Conservation (phyloP, 2,888 invertebrate genomes). For the Drosophila testacea region DNA sequence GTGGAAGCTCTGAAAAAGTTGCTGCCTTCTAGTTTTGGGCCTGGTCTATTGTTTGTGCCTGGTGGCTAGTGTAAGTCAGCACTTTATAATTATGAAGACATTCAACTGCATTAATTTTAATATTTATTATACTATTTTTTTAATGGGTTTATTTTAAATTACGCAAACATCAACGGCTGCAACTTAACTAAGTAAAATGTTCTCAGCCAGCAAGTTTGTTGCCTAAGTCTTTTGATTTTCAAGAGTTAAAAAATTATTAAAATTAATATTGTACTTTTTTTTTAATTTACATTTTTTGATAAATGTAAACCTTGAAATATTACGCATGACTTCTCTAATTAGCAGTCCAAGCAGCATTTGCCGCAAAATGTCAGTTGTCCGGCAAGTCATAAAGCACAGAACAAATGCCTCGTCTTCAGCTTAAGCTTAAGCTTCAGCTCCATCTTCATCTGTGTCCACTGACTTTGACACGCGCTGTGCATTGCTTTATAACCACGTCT, state of each 20-base stretch:
- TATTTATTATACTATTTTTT: slow-evolving; percentile 64
- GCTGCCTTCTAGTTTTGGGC: slow-evolving; percentile 52
- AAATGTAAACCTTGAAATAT: slow-evolving; percentile 58
- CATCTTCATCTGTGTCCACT: slow-evolving; percentile 36
- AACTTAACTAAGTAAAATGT: slow-evolving; percentile 8
- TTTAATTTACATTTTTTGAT: slow-evolving; percentile 2
- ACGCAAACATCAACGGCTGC: slow-evolving; percentile 15
- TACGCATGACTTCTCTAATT: slow-evolving; percentile 62
- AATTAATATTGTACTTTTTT: slow-evolving; percentile 2
- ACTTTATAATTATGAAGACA: slow-evolving; percentile 69
- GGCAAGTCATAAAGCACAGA: slow-evolving; percentile 48
- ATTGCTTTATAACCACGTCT: slow-evolving; percentile 45
- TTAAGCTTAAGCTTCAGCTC: slow-evolving; percentile 5
- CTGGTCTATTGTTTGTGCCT: slow-evolving; percentile 57
- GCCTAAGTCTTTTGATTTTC: slow-evolving; percentile 52
- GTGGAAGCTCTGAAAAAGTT: slow-evolving; percentile 52
- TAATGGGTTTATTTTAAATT: slow-evolving; percentile 49
- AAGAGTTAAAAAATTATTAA: slow-evolving; percentile 10
- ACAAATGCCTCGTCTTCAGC: slow-evolving; percentile 30
- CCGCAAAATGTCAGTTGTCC: slow-evolving; percentile 63
- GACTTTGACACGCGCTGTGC: slow-evolving; percentile 66
- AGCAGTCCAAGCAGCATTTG: slow-evolving; percentile 33
- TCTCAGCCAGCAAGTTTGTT: slow-evolving; percentile 49
- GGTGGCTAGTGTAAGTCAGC: slow-evolving; percentile 48
- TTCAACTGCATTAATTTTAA: slow-evolving; percentile 74